These are phyloP conservation scores for Propithecus coquereli DNA, from an alignment of 2,113 vertebrate genomes.

Conservation along the genomic window DNA sequence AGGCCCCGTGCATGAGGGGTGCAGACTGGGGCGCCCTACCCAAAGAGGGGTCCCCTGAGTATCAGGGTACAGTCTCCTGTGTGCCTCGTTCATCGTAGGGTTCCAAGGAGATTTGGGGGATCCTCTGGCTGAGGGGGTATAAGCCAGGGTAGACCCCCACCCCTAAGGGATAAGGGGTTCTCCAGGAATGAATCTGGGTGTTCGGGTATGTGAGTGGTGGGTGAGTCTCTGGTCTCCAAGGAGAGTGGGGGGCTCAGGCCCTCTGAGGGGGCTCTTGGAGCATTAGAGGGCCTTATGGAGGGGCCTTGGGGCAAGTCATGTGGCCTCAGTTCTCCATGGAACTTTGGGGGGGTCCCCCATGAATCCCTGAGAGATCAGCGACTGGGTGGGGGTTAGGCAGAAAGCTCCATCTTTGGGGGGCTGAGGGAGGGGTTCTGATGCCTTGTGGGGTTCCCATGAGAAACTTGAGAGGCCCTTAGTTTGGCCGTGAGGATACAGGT, in stretches of 20 bases:
- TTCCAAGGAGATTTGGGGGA: neutral
- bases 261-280: neutral
- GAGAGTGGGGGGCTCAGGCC: neutral
- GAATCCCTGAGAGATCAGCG: neutral
- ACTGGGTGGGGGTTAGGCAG: neutral
- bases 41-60: neutral
- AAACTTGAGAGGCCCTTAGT: neutral
- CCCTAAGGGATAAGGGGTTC: neutral
- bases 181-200: neutral
- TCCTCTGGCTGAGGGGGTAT: neutral
- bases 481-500: neutral
- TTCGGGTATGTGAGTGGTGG: neutral
- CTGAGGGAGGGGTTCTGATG: neutral
- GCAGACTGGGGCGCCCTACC: too few relatives aligned
- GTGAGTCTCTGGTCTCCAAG: neutral
- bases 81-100: neutral
- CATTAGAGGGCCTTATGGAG: neutral
- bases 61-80: neutral
- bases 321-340: neutral
- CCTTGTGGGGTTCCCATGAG: neutral
- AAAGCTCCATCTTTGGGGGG: neutral
- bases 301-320: neutral
- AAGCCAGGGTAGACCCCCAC: neutral
- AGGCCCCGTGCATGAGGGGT: accelerated
- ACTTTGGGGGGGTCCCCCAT: neutral